Evolutionary conservation across 2,888 invertebrate species (phyloP), one percentile per base, ranked within the genome.

Genomic region (Azorinus chamasolen): DNA sequence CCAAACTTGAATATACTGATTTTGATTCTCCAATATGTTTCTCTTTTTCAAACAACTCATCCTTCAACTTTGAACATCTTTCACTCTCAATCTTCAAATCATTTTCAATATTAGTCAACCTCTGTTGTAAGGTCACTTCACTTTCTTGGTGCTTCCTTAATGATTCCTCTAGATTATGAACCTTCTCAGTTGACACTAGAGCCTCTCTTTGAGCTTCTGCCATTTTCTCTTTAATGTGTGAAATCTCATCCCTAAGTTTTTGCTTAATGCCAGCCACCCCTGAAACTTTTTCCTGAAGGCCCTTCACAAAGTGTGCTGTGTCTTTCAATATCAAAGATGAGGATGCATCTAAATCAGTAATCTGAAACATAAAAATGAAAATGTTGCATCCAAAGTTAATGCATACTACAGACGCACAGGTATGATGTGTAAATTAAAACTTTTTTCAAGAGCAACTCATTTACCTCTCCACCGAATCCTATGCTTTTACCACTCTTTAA

Each of bases 331-430:
- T 68, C 22, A 77, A 51, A 14, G 59, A 37, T 12, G 51, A 54
- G 10, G 69, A 54, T 32, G 73, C 51, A 48, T 80, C 80, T 8
- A 80, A 51, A 32, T 70, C 73, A n/a, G 66, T 18, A 53, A 77
- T 77, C 80, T 80, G 61, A 50, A 74, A 73, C 43, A 39, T n/a
- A n/a, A 8, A 39, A n/a, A 54, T 22, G 22, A 18, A 50, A 50
- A 48, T 46, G 45, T 27, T 6, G 46, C 4, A 32, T 6, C 32
- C 10, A 6, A 10, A 32, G 32, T 32, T 32, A 32, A 32, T 10
- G 5, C 32, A 32, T n/a, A n/a, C n/a, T n/a, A n/a, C n/a, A n/a
- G n/a, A n/a, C n/a, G n/a, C n/a, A n/a, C n/a, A n/a, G n/a, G n/a
- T n/a, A n/a, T n/a, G n/a, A n/a, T n/a, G n/a, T n/a, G n/a, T n/a